phyloP scores from a whole-genome alignment of 2,797 vertebrate genomes.

The Microcaecilia unicolor region DNA sequence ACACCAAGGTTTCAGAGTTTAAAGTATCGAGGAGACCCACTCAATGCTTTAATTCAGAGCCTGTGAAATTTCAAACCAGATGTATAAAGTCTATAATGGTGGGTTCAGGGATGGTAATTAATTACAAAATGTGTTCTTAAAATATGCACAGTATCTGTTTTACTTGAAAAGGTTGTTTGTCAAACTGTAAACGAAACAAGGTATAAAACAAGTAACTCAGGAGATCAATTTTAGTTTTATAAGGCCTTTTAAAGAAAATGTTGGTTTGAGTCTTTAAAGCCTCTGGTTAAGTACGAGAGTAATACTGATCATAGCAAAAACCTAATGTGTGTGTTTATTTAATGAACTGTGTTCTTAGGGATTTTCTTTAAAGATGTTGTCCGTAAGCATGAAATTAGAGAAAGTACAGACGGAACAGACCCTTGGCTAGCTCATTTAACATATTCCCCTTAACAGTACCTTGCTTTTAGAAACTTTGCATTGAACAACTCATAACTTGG shows the following conservation, averaged over 20 bases:
- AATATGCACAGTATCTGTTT: constrained; percentile 12
- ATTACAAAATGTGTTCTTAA: constrained; percentile 24
- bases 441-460: too few species aligned
- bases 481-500: too few species aligned
- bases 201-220: constrained; percentile 18
- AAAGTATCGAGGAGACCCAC: constrained; percentile 42
- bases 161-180: constrained; percentile 20
- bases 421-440: too few species aligned
- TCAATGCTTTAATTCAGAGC: constrained; percentile 25
- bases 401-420: too few species aligned
- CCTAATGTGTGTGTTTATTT: too few species aligned
- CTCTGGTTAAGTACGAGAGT: background rate
- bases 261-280: too few species aligned
- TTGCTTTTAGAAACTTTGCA: too few species aligned
- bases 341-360: too few species aligned
- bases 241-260: background rate
- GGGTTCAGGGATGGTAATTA: constrained; percentile 24
- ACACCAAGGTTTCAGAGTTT: constrained; percentile 22
- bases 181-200: constrained; percentile 10
- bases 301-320: background rate
- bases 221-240: background rate
- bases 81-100: constrained; percentile 29
- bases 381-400: too few species aligned
- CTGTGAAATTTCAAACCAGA: constrained; percentile 27
- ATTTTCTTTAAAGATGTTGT: too few species aligned